Percentiles rank a stretch among this genome's conserved stretches.
Conservation (phyloP, 2,113 vertebrate species). For the Ploceus nigricollis region DNA sequence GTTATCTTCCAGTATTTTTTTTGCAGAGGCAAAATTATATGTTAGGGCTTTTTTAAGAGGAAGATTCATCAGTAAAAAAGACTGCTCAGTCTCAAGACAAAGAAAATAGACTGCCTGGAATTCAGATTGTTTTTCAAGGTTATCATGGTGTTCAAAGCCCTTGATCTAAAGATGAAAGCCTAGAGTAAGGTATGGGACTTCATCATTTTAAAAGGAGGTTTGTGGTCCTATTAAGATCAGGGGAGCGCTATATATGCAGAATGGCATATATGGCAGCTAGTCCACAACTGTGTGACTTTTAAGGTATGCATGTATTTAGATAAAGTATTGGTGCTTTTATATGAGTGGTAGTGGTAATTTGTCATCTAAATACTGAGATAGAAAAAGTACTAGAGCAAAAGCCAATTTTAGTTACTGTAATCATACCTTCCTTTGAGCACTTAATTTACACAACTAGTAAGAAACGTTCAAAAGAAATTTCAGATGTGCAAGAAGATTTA, state of each 20-base stretch:
- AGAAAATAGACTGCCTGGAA: neutral
- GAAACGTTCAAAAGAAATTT: neutral
- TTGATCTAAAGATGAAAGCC: neutral
- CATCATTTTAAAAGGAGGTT: neutral
- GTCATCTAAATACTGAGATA: neutral
- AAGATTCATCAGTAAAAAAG: neutral
- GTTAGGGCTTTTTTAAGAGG: neutral
- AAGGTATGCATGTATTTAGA: neutral
- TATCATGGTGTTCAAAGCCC: neutral
- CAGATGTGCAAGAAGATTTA: neutral
- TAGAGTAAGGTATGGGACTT: neutral
- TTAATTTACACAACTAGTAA: neutral
- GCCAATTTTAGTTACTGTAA: neutral
- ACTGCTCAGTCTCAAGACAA: neutral
- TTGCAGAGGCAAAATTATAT: neutral
- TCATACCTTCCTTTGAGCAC: neutral
- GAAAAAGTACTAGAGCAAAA: neutral
- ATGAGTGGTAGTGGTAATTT: neutral
- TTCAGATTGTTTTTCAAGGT: neutral
- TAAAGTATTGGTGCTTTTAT: neutral
- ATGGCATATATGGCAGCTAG: neutral
- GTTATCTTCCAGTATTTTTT: neutral
- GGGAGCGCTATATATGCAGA: neutral
- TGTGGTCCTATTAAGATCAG: neutral
- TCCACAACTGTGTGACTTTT: neutral